A percentile compares a stretch with the other conserved stretches of the same genome.
Evolutionary conservation across 2,888 invertebrate genomes (phyloP).

Genomic region (Trichogramma dendrolimi): DNA sequence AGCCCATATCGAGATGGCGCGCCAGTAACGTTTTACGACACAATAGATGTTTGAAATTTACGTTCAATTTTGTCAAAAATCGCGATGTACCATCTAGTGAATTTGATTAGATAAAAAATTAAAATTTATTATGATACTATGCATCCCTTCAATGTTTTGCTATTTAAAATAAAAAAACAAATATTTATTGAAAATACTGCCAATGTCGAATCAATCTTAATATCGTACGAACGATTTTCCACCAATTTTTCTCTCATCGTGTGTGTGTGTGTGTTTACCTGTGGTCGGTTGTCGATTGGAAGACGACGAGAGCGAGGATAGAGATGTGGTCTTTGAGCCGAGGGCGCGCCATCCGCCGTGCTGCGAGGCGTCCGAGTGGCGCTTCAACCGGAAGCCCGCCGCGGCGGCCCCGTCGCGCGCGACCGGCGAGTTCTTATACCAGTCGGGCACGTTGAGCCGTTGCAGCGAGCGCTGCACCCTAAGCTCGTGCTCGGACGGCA

Average conservation of each 20-base stretch:
- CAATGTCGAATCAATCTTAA: not conserved
- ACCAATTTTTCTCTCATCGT: not conserved
- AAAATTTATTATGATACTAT: no score
- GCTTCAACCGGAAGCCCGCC: constrained; percentile 75
- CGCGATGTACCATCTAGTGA: no score
- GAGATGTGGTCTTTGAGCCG: constrained; percentile 81
- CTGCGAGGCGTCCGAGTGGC: constrained; percentile 63
- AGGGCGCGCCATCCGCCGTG: constrained; percentile 62
- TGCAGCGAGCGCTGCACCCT: constrained; percentile 89
- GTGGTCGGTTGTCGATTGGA: constrained; percentile 49
- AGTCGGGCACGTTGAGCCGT: constrained; percentile 90
- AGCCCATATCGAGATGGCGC: no score
- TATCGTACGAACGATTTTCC: not conserved
- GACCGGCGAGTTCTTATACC: constrained; percentile 78
- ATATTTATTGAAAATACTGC: not conserved
- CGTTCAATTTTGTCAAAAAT: no score
- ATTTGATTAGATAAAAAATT: no score
- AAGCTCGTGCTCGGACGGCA: constrained; percentile 89
- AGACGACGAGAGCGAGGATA: constrained; percentile 64
- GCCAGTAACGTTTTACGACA: no score
- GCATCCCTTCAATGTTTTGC: no score
- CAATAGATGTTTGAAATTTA: no score
- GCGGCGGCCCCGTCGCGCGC: constrained; percentile 68
- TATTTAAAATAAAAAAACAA: no score
- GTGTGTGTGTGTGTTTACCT: constrained; percentile 34